Conservation (phyloP, 1,140 invertebrate species). For the Chironomus striatipennis region DNA sequence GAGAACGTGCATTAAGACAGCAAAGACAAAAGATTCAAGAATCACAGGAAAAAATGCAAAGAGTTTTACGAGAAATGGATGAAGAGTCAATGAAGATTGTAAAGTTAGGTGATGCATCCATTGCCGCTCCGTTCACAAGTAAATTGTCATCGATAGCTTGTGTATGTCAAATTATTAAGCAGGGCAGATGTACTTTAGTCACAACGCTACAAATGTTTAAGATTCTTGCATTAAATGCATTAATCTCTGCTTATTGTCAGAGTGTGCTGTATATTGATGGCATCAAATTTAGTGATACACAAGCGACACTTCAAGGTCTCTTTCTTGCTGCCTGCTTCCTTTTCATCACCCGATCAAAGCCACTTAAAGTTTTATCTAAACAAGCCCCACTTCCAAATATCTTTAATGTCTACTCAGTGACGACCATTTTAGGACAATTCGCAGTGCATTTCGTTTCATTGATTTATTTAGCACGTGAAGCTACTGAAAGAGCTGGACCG, state of each 20-base stretch:
- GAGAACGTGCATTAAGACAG: slow-evolving; percentile 36
- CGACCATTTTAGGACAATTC: slow-evolving; percentile 94
- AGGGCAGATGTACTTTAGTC: slow-evolving; percentile 96
- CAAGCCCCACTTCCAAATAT: slow-evolving; percentile 96
- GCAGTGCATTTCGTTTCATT: slow-evolving; percentile 88
- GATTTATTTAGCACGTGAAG: slow-evolving; percentile 80
- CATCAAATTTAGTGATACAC: slow-evolving; percentile 95
- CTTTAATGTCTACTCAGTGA: slow-evolving; percentile 95
- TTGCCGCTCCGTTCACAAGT: slow-evolving; percentile 98
- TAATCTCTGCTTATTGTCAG: slow-evolving; percentile 96
- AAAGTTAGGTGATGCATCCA: slow-evolving; percentile 95
- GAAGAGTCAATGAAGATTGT: slow-evolving; percentile 85
- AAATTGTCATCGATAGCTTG: slow-evolving; percentile 94
- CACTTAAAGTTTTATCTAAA: slow-evolving; percentile 85
- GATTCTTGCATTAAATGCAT: slow-evolving; percentile 96
- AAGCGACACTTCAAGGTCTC: slow-evolving; percentile 92
- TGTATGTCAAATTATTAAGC: slow-evolving; percentile 98
- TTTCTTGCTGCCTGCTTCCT: slow-evolving; percentile 93
- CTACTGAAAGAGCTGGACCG: slow-evolving; percentile 53
- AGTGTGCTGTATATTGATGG: slow-evolving; percentile 97
- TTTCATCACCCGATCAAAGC: slow-evolving; percentile 98
- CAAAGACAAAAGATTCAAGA: slow-evolving; percentile 38
- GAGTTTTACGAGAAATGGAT: slow-evolving; percentile 79
- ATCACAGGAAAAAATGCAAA: slow-evolving; percentile 40
- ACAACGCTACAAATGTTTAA: slow-evolving; percentile 99